A percentile compares a stretch with the other conserved stretches of the same genome.
phyloP scores from a whole-genome alignment of 2,797 vertebrate genomes.

The Potorous gilbertii region DNA sequence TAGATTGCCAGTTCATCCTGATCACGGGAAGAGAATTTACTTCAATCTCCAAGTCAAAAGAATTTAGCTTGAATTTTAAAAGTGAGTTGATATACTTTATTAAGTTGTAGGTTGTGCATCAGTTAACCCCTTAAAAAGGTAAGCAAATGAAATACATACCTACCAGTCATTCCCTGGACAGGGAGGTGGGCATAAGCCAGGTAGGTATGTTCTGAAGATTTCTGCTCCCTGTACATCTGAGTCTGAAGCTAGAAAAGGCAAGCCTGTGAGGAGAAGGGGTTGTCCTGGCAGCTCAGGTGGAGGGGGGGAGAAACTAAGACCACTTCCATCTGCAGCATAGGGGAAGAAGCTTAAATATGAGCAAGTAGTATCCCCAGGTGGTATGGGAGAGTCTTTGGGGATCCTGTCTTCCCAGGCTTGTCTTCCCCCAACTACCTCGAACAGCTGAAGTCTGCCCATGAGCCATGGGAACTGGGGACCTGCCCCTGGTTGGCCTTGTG shows the following conservation, averaged over 20 bases:
- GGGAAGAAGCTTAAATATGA: too few species aligned
- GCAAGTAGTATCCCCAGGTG: too few species aligned
- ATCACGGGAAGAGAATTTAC: background rate
- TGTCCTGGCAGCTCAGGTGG: background rate
- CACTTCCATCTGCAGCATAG: too few species aligned
- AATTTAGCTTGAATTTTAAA: background rate
- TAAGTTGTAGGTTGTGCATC: background rate
- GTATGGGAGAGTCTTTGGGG: background rate
- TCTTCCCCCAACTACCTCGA: background rate
- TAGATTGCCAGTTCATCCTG: background rate
- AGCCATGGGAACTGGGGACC: background rate
- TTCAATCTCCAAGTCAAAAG: background rate
- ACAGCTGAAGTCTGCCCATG: background rate
- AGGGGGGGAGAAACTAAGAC: too few species aligned
- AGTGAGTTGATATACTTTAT: background rate
- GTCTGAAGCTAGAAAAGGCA: background rate
- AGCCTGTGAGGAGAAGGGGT: background rate
- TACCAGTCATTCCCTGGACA: background rate
- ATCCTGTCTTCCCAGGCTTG: background rate
- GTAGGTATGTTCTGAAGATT: background rate
- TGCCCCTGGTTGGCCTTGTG: too few species aligned
- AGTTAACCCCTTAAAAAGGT: background rate
- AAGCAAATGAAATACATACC: background rate
- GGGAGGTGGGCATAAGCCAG: background rate
- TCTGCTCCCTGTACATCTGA: background rate